Conservation (phyloP, 2,797 vertebrate genomes). For the Pipistrellus pipistrellus region DNA sequence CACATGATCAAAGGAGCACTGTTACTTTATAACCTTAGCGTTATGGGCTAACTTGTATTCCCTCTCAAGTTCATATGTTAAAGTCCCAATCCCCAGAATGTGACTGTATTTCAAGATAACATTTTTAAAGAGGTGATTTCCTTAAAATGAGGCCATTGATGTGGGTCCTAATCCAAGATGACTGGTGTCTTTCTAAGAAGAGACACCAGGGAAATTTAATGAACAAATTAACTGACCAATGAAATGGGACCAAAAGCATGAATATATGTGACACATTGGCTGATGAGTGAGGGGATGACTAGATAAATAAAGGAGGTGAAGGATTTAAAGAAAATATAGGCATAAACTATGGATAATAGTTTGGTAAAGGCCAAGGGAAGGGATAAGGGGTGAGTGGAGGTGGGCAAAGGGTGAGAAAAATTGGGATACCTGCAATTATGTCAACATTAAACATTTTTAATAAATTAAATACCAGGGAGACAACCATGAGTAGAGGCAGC, state of each 20-base stretch:
- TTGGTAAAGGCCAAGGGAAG: too few species aligned
- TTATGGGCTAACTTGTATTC: background rate
- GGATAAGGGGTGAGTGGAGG: too few species aligned
- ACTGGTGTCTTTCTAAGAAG: background rate
- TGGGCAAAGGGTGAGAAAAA: too few species aligned
- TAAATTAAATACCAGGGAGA: background rate
- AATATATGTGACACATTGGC: too few species aligned
- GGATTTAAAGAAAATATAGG: too few species aligned
- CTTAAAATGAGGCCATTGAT: background rate
- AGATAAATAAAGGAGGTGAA: too few species aligned
- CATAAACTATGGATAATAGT: too few species aligned
- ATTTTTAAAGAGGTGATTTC: background rate
- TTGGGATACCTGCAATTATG: too few species aligned
- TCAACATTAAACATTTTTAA: too few species aligned
- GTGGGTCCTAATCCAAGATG: background rate
- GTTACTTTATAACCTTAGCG: background rate
- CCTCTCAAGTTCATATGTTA: background rate
- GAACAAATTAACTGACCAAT: too few species aligned
- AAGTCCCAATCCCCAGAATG: background rate
- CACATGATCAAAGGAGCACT: background rate
- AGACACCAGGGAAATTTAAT: background rate
- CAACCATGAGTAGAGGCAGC: background rate
- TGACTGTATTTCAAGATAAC: background rate
- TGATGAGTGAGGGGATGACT: too few species aligned
- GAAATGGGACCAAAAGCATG: too few species aligned